Evolutionary conservation across 2,888 invertebrate genomes (phyloP), one percentile per base, ranked within the genome.

Genomic region (Drosophila yooni): DNA sequence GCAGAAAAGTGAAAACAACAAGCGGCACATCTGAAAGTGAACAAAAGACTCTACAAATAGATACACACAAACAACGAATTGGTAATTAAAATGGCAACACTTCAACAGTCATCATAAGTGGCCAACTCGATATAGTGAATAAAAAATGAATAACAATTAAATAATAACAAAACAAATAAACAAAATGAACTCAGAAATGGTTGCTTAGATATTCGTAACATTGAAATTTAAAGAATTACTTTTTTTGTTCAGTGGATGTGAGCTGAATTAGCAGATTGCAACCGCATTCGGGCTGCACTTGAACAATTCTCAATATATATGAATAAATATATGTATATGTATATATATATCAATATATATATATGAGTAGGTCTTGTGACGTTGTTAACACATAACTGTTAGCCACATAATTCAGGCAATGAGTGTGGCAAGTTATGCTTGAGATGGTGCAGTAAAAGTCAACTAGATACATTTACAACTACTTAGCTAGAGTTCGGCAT

Each of bases 1-100:
- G 58, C 59, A 61, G 56, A 74, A 82, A 81, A 85, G 83, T 85
- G 83, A 88, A 79, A 81, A 74, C 53, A 40, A 62, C 46, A 63
- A 50, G 34, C 29, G 51, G 3, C 56, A n/a, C 40, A 52, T 2
- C 34, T 25, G 46, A 75, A 50, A 53, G 46, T 52, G 29, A 18
- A 3, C 38, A 6, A 31, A 18, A 48, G 2, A 27, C 25, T 13
- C n/a, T 29, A 27, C 15, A 48, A 21, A 34, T 48, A 36, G 10
- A 25, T 38, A 46, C 21, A 38, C 7, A 31, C 21, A 38, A 10
- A 31, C 40, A 52, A n/a, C 21, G 13, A 25, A 25, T 6, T 13
- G 48, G 60, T 69, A 76, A 69, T 79, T 76, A 69, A 71, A 63
- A n/a, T 48, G 46, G 59, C 15, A 25, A 65, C 64, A 76, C 70